Evolutionary conservation across 2,113 vertebrate genomes (phyloP), one percentile per base, ranked within the genome.

Genomic region (Ahaetulla prasina): DNA sequence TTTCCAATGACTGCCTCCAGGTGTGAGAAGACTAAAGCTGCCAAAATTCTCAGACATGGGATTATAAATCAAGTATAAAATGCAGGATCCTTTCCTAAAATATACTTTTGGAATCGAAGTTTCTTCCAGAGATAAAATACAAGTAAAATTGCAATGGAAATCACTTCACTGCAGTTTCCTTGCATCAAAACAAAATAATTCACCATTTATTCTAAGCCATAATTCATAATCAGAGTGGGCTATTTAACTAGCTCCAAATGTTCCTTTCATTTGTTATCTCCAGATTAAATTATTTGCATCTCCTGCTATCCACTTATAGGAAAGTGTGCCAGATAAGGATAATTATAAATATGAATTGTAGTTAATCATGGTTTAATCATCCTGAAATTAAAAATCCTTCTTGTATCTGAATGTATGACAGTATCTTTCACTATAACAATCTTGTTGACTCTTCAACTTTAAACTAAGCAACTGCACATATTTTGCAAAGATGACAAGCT

Each of bases 51-150:
- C 74, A 80, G 74, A 43, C 35, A 22, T 43, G 3, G 18, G 35
- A 80, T 43, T 43, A 43, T 80, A 80, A 80, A 43, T 80, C 35
- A 22, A 74, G 16, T 80, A 43, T 39, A 43, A 80, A 43, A 80
- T 43, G 35, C 74, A 80, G 16, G 8, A 80, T 93, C 91, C 91
- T 49, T 45, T 60, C 88, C 49, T 86, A 43, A 60, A 74, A 27
- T 45, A 10, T 47, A 47, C 50, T 60, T 92, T 92, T 85, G 90
- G 11, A 92, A 89, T 16, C 2, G 92, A 92, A 60, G 47, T 95
- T 95, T 95, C 94, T 91, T 91, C 55, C 87, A 43, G 87, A 80
- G 30, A 12, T 49, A 20, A 89, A 49, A 57, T 18, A 55, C 39
- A 57, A 35, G 54, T 54, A 39, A 25, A 87, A n/a, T 91, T 49